Evolutionary conservation across 2,888 invertebrate species (phyloP), one percentile per base, ranked within the genome.

Genomic region (Cinara cedri): DNA sequence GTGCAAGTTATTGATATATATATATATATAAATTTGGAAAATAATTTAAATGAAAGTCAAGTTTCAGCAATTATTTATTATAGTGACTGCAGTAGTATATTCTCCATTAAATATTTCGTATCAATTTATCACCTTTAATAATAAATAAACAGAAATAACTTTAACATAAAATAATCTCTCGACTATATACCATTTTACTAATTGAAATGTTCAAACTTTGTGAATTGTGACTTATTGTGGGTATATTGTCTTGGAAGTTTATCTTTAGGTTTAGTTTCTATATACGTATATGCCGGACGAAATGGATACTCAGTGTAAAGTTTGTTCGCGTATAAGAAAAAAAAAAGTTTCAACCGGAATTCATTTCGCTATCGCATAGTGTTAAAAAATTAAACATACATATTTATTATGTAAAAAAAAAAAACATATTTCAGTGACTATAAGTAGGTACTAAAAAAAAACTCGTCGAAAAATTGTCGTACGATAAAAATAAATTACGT

Each of bases 171-270:
- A 72, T 72, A 62, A 62, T 72, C 62, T 72, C 34, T 62, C 49
- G 34, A n/a, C 19, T 60, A 34, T 34, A n/a, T n/a, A 72, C 49
- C 49, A 34, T 62, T 62, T 72, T 72, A 72, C 72, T 74, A 74
- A 74, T 54, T 63, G 74, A 74, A 74, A 74, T 62, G 62, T 51
- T 72, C n/a, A 63, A 62, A 74, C 63, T 74, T 63, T 54, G 14
- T 51, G 51, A 34, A 46, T 34, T 72, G 34, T 63, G 62, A 63
- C 63, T 74, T 63, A n/a, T 74, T 24, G 63, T 0, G 42, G 51
- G 51, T 63, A 9, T 51, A 63, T 63, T 74, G 63, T 74, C 21
- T 42, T 21, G 21, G 34, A 42, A 62, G 49, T 60, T 72, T 72
- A 26, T 60, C 26, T 63, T 74, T 26, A 57, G 26, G 72, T 72